Percentiles rank a stretch among this genome's conserved stretches.
phyloP scores from a whole-genome alignment of 2,113 vertebrate genomes.

The Strix aluco region DNA sequence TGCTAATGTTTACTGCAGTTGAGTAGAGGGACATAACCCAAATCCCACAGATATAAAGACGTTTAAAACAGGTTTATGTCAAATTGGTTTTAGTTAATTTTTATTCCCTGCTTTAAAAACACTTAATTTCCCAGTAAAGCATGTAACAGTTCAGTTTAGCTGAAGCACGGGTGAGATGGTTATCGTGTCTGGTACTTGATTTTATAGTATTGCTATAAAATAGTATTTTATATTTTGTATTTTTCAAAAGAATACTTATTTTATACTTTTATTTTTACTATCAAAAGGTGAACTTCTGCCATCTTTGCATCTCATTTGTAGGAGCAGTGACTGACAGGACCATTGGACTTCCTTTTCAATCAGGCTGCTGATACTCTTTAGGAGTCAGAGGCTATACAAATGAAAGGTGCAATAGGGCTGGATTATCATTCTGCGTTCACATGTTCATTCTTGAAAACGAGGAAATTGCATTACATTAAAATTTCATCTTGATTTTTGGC shows the following conservation, averaged over 20 bases:
- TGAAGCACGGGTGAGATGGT: background rate
- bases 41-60: background rate
- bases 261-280: background rate
- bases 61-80: background rate
- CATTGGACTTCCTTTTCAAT: background rate
- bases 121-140: background rate
- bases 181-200: background rate
- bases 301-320: background rate
- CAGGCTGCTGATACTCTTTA: background rate
- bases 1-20: background rate
- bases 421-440: background rate
- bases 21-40: background rate
- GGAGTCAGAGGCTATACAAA: background rate
- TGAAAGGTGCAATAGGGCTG: background rate
- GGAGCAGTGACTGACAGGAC: background rate
- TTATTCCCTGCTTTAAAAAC: background rate
- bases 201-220: background rate
- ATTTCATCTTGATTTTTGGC: constrained; percentile 42
- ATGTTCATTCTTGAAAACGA: constrained; percentile 31
- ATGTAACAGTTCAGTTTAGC: background rate
- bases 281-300: background rate
- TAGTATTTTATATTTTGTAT: background rate
- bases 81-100: background rate
- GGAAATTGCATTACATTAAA: constrained; percentile 26
- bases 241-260: background rate